Conservation (phyloP, 2,113 vertebrate genomes). For the Cynocephalus volans region DNA sequence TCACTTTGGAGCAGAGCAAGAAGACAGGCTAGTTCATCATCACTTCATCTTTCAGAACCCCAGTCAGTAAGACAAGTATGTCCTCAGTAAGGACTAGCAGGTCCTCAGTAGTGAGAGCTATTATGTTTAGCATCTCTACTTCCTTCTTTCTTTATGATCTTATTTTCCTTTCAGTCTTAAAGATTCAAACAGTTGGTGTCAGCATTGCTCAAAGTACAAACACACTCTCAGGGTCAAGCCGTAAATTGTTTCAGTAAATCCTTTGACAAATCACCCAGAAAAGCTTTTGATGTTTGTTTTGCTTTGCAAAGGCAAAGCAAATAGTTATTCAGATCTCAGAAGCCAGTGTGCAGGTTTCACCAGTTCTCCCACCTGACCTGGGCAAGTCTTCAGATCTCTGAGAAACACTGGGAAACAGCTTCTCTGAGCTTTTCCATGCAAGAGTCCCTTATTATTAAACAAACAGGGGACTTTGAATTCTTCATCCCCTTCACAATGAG, state of each 20-base stretch:
- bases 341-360: background rate
- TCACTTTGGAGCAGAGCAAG: background rate
- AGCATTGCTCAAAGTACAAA: slow-evolving; percentile 78
- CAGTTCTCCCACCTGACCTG: background rate
- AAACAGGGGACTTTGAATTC: background rate
- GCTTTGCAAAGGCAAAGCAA: background rate
- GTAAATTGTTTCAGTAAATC: background rate
- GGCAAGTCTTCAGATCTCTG: background rate
- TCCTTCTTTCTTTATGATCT: background rate
- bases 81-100: background rate
- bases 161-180: background rate
- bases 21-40: background rate
- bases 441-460: background rate
- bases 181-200: slow-evolving; percentile 86
- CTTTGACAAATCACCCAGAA: background rate
- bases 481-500: background rate
- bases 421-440: background rate
- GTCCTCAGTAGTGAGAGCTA: accelerated
- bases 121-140: background rate
- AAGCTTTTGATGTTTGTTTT: accelerated
- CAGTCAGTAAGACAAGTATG: accelerated
- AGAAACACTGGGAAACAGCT: background rate
- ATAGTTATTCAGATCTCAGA: background rate
- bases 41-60: background rate
- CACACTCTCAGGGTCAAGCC: background rate